phyloP scores from a whole-genome alignment of 2,797 vertebrate species.

The Notolabrus celidotus region DNA sequence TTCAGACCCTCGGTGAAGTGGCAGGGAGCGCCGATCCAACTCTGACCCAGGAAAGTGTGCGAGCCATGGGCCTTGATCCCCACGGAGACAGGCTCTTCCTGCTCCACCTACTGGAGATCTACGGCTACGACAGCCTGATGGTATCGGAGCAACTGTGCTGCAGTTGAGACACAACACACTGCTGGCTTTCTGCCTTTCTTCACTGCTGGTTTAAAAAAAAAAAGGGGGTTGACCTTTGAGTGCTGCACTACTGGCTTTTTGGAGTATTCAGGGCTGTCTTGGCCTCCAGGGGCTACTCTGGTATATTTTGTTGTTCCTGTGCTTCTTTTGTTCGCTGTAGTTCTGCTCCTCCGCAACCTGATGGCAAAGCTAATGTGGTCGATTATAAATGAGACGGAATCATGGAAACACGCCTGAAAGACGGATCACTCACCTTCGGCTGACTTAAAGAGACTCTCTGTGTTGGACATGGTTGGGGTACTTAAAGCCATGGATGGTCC shows the following conservation, averaged over 20 bases:
- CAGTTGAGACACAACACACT: conserved; percentile 79
- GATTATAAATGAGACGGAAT: not conserved
- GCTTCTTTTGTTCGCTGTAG: conserved; percentile 29
- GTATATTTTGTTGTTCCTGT: conserved; percentile 6
- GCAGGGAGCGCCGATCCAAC: conserved; percentile 93
- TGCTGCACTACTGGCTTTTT: conserved; percentile 46
- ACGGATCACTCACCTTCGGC: conserved; percentile 10
- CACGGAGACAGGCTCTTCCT: conserved; percentile 94
- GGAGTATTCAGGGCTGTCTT: conserved; percentile 33
- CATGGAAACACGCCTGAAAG: not conserved
- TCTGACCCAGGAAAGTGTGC: conserved; percentile 92
- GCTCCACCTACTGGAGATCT: conserved; percentile 95
- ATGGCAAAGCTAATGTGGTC: conserved; percentile 12
- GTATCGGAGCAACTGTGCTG: conserved; percentile 96
- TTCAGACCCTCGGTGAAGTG: conserved; percentile 94
- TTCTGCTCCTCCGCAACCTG: conserved; percentile 15
- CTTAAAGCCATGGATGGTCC: not conserved
- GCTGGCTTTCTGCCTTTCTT: not conserved
- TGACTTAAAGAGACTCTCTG: not conserved
- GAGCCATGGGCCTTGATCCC: conserved; percentile 95
- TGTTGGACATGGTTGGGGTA: not conserved
- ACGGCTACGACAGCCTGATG: conserved; percentile 93
- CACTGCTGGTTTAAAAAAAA: conserved; percentile 30
- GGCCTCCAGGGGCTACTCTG: conserved; percentile 24
- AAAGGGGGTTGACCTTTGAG: conserved; percentile 23